These are phyloP conservation scores for Chrysogorgia sp. DNA, from an alignment of 92 coral and sea anemone species.

Conservation along the genomic window DNA sequence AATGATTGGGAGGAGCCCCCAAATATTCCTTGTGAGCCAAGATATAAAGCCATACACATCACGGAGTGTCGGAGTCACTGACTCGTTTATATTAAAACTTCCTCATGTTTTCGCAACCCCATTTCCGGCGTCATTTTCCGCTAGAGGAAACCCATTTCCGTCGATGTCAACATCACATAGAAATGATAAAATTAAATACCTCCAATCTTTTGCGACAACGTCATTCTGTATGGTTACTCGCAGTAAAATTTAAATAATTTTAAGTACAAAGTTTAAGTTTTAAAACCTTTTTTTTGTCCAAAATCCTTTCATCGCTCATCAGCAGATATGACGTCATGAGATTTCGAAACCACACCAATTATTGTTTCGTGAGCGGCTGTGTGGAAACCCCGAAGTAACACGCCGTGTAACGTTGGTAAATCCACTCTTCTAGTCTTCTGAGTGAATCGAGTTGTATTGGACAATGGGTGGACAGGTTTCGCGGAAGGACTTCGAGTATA, in stretches of 20 bases:
- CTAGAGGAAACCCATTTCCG: slow-evolving; percentile 1
- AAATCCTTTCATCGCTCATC: not conserved
- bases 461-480: slow-evolving; percentile 98
- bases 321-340: slow-evolving; percentile 7
- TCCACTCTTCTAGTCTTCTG: too few species aligned
- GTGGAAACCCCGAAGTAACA: not conserved
- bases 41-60: too few species aligned
- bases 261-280: not conserved
- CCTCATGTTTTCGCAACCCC: not conserved
- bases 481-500: slow-evolving; percentile 92
- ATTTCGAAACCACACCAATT: not conserved
- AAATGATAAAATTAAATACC: not conserved
- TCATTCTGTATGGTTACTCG: too few species aligned
- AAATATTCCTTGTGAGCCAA: too few species aligned
- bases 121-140: not conserved
- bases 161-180: too few species aligned
- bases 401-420: too few species aligned
- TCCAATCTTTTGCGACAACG: too few species aligned
- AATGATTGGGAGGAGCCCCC: too few species aligned
- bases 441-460: too few species aligned
- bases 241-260: too few species aligned
- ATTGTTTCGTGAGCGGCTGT: not conserved
- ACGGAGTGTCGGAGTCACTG: too few species aligned
- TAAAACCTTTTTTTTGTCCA: not conserved
- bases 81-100: too few species aligned